These are phyloP conservation scores for Morinoia aosen DNA, from an alignment of 2,888 invertebrate genomes.

Conservation along the genomic window DNA sequence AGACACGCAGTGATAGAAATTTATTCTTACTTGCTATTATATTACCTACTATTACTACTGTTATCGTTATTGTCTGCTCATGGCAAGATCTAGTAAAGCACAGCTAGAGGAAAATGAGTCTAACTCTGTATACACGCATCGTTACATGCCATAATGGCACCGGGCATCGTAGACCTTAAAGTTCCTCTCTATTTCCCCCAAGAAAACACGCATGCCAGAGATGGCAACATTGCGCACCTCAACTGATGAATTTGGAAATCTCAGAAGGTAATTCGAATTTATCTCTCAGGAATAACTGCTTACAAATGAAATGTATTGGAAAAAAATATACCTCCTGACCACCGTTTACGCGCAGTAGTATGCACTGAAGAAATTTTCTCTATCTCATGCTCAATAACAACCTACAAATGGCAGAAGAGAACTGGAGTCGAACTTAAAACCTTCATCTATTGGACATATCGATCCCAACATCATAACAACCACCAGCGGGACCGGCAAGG, in stretches of 20 bases:
- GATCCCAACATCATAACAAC: background rate
- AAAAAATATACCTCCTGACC: background rate
- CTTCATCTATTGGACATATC: background rate
- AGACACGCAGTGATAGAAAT: slow-evolving; percentile 43
- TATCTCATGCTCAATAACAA: background rate
- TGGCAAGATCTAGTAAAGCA: slow-evolving; percentile 1
- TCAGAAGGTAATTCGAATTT: background rate
- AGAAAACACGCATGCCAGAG: background rate
- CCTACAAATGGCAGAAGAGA: background rate
- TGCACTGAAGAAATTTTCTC: background rate
- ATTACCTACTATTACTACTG: background rate
- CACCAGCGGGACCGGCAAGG: background rate
- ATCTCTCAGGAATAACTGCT: background rate
- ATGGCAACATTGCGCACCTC: background rate
- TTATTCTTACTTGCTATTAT: slow-evolving; percentile 16
- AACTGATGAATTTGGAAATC: background rate
- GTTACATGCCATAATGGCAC: background rate
- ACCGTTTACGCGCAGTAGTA: background rate
- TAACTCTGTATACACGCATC: background rate
- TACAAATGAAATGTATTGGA: background rate
- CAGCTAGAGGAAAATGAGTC: background rate
- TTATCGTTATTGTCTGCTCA: background rate
- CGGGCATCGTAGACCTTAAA: background rate
- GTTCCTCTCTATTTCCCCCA: background rate
- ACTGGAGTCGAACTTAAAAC: background rate